Evolutionary conservation across 2,113 vertebrate genomes (phyloP).

Genomic region (Ammodytes marinus): DNA sequence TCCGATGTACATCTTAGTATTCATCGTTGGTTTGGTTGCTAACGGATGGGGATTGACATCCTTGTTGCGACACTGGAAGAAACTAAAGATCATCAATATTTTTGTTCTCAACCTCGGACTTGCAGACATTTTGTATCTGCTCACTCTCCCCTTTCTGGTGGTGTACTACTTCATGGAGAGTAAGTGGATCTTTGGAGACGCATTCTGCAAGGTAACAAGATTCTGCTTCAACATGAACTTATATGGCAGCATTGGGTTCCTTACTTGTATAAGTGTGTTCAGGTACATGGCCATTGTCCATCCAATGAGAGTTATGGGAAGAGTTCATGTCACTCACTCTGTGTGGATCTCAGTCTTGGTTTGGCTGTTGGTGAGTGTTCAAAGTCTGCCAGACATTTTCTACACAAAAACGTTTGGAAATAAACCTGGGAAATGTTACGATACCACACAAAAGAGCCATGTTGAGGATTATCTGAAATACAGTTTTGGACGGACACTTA

Average conservation of each 20-base stretch:
- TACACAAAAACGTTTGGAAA: slow-evolving; percentile 63
- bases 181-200: slow-evolving; percentile 83
- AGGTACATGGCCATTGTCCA: slow-evolving; percentile 87
- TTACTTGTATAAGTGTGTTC: slow-evolving; percentile 89
- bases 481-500: slow-evolving; percentile 73
- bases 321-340: slow-evolving; percentile 55
- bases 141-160: slow-evolving; percentile 86
- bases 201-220: slow-evolving; percentile 84
- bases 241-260: slow-evolving; percentile 89
- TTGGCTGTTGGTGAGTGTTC: slow-evolving; percentile 40
- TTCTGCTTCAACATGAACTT: slow-evolving; percentile 87
- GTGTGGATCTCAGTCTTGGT: slow-evolving; percentile 43
- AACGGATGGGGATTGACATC: too few species aligned
- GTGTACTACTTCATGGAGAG: neutral
- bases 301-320: slow-evolving; percentile 76
- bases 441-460: slow-evolving; percentile 64
- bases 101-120: slow-evolving; percentile 86
- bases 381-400: slow-evolving; percentile 81
- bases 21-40: neutral
- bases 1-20: slow-evolving; percentile 18
- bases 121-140: slow-evolving; percentile 86
- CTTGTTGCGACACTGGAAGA: too few species aligned
- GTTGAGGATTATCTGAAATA: slow-evolving; percentile 78
- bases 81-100: slow-evolving; percentile 7
- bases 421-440: slow-evolving; percentile 29